A percentile compares a stretch with the other conserved stretches of the same genome.
phyloP scores from a whole-genome alignment of 2,797 vertebrate species.

The Brotogeris chrysoptera region DNA sequence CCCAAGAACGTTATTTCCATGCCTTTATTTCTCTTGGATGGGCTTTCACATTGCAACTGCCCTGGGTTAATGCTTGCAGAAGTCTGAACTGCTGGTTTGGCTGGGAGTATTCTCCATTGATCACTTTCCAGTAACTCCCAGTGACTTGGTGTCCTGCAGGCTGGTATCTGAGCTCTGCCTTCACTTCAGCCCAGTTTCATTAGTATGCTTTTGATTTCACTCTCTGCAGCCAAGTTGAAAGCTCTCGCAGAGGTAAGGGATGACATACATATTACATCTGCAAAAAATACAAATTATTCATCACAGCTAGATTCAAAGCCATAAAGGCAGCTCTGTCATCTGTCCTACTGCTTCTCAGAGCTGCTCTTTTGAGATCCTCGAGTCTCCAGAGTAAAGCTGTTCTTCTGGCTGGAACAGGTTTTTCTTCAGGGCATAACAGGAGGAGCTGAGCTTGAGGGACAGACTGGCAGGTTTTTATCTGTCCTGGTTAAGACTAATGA shows the following conservation, averaged over 20 bases:
- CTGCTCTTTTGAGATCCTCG: background rate
- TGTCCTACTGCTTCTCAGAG: conserved; percentile 1
- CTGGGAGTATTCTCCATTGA: background rate
- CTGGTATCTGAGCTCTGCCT: conserved; percentile 2
- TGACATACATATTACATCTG: conserved; percentile 22
- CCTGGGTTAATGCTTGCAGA: conserved; percentile 1
- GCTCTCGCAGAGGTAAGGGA: background rate
- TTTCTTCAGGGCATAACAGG: background rate
- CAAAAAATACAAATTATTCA: conserved; percentile 33
- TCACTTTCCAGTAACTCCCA: conserved; percentile 35
- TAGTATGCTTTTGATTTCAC: conserved; percentile 4
- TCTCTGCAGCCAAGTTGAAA: background rate
- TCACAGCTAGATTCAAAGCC: conserved; percentile 9
- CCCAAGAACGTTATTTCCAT: conserved; percentile 51
- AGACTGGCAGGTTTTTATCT: background rate
- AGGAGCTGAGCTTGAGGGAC: background rate
- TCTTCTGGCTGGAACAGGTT: background rate
- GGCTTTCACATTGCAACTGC: background rate
- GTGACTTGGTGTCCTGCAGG: background rate
- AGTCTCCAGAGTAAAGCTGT: background rate
- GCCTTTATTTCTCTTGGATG: conserved; percentile 57
- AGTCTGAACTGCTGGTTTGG: conserved; percentile 39
- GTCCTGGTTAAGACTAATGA: background rate
- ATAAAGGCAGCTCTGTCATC: background rate
- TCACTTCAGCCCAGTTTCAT: background rate